Base-by-base conservation (phyloP, 2,113 vertebrate genomes). In the Ageneiosus marmoratus region DNA sequence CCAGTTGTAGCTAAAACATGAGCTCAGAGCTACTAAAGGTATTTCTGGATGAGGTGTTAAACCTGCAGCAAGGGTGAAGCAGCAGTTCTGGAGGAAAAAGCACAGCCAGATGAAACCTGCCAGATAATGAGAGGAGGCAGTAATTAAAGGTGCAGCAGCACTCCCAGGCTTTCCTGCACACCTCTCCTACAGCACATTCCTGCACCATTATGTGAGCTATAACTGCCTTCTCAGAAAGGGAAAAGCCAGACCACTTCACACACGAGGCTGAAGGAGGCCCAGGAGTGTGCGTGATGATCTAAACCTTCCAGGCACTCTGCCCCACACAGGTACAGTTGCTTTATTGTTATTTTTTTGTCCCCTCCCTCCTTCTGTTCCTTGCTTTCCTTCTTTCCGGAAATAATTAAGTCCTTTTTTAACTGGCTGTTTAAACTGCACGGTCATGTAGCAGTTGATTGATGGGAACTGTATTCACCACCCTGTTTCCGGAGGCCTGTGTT, bases 321-420 rank as follows among this genome's bases (percentile, higher is more conserved):
- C 80, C 88, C 88, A 87, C 89, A 87, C 88, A 92, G 88, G 89
- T 93, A 91, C 85, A 84, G 88, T 91, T 91, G 88, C 88, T 87
- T 89, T 84, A 91, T 88, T 90, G 91, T 91, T 86, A n/a, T 56
- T 81, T 85, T 88, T 85, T 85, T 83, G 85, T 72, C 81, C 46
- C 62, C 58, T n/a, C 62, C 24, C 50, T 15, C 16, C 10, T 10
- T 62, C 60, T 37, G 8, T 77, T 16, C 76, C 27, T 34, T 41
- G 13, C 83, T 86, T 85, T 78, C 80, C 83, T 83, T 88, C 78
- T 53, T 88, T 90, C 87, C 88, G 86, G 91, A 93, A 90, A 92
- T 91, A 89, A 93, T 93, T 87, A 92, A 91, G 88, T 70, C 85
- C 84, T 89, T 72, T 81, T 48, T 79, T 87, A 72, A 73, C n/a